phyloP scores from a whole-genome alignment of 2,113 vertebrate species.

The Sturnus vulgaris region DNA sequence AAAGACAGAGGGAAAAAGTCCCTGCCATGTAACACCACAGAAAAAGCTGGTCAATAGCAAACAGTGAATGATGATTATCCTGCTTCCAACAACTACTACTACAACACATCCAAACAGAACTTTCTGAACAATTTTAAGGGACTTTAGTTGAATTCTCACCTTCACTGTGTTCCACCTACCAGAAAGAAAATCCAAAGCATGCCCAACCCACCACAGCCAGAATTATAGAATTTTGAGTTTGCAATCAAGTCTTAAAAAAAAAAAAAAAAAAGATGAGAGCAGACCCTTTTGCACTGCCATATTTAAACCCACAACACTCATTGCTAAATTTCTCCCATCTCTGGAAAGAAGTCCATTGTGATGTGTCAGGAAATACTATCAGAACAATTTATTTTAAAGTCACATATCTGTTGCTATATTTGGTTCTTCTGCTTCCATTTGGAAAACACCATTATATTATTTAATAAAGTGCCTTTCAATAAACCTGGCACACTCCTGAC shows the following conservation, averaged over 20 bases:
- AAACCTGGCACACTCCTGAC: not conserved
- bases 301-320: not conserved
- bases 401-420: not conserved
- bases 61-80: not conserved
- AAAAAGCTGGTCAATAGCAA: not conserved
- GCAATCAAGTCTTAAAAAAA: not conserved
- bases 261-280: not conserved
- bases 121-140: not conserved
- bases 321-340: not conserved
- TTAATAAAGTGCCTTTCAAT: not conserved
- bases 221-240: not conserved
- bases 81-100: not conserved
- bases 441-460: not conserved
- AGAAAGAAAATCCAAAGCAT: not conserved
- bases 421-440: not conserved
- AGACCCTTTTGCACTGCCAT: not conserved
- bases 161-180: not conserved
- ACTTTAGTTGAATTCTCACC: not conserved
- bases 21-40: fast-evolving
- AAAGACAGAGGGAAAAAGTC: not conserved
- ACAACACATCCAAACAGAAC: not conserved
- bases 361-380: not conserved
- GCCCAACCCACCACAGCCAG: not conserved
- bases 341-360: not conserved
- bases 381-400: not conserved